Percentiles rank a stretch among this genome's conserved stretches.
Conservation (phyloP, 92 coral and sea anemone species). For the Anthopleura xanthogrammica region DNA sequence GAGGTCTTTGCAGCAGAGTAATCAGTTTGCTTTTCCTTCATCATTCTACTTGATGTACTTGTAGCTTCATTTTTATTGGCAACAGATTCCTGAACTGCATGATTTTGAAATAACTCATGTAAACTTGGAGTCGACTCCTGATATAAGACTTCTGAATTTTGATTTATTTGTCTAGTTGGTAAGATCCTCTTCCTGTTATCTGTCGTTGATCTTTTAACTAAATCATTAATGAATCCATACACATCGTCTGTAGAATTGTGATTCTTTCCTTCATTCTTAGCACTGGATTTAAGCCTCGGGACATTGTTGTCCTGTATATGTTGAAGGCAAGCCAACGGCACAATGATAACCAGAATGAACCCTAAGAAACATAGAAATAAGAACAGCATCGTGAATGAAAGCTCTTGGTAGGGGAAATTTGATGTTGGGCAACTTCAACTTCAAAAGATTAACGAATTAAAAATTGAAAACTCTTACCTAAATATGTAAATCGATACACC, state of each 20-base stretch:
- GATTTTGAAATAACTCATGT: not conserved
- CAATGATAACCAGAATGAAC: not conserved
- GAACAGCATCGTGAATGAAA: not conserved
- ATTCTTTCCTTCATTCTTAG: not conserved
- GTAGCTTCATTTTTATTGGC: not conserved
- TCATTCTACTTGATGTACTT: not conserved
- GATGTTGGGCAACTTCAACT: not conserved
- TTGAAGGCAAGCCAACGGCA: not conserved
- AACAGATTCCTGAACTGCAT: not conserved
- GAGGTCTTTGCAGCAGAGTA: not conserved
- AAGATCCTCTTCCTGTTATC: not conserved
- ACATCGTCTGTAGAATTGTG: not conserved
- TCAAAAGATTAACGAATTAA: not conserved
- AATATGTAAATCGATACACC: not conserved
- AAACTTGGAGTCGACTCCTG: not conserved
- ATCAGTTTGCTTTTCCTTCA: not conserved
- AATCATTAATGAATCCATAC: not conserved
- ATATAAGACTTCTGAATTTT: not conserved
- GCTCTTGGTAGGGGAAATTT: not conserved
- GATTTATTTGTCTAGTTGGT: not conserved
- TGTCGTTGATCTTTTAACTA: not conserved
- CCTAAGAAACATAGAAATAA: not conserved
- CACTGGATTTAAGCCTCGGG: not conserved
- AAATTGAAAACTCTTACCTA: conserved; percentile 5
- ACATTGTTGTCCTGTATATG: not conserved